phyloP scores from a whole-genome alignment of 2,797 vertebrate species.

The Sternotherus odoratus region DNA sequence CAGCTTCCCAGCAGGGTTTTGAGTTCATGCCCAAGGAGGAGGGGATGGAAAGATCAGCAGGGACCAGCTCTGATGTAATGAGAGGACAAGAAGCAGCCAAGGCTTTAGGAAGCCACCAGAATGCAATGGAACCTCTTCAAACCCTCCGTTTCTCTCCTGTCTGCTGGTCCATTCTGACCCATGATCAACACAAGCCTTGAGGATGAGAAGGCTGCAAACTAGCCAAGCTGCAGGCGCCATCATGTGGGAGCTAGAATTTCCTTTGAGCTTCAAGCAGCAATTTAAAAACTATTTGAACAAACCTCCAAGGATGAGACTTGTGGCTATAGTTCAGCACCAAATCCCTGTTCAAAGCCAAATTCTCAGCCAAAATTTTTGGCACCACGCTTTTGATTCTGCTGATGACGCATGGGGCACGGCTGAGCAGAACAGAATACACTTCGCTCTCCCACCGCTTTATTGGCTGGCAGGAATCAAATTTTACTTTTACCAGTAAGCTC shows the following conservation, averaged over 20 bases:
- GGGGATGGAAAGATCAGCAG: neutral
- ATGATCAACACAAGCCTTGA: neutral
- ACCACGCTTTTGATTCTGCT: neutral
- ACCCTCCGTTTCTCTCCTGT: too few species aligned
- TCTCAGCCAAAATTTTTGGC: neutral
- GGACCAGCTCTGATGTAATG: neutral
- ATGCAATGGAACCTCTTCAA: neutral
- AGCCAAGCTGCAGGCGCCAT: neutral
- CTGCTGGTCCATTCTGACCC: too few species aligned
- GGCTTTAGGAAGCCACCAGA: neutral
- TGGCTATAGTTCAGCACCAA: neutral
- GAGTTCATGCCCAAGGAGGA: neutral
- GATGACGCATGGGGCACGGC: neutral
- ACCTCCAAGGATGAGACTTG: neutral
- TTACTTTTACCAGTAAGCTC: neutral
- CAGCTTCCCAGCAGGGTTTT: neutral
- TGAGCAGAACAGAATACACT: neutral
- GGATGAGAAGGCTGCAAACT: neutral
- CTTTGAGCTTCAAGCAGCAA: neutral
- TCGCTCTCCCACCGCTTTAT: too few species aligned
- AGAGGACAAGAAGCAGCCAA: neutral
- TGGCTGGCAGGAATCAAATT: neutral
- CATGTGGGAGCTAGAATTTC: neutral
- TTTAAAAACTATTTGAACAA: neutral
- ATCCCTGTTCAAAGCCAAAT: neutral